Base-by-base conservation (phyloP, 2,797 vertebrate genomes). In the Brotula barbata region DNA sequence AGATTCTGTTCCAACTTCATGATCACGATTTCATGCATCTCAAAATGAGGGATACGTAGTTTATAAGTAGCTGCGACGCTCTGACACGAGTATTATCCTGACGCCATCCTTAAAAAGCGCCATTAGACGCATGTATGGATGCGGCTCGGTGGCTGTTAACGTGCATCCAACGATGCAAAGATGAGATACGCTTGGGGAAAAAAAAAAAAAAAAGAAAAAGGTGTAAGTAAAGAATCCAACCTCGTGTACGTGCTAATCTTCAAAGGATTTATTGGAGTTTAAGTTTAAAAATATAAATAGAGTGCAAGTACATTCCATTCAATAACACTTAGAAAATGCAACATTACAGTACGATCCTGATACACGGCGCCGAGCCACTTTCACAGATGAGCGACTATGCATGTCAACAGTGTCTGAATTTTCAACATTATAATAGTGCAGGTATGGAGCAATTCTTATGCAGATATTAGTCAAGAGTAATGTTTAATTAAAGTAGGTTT, bases 11-110 rank as follows among this genome's bases (percentile, higher is more conserved):
- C 87, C 84, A 78, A 91, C 85, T 91, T 91, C 87, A 84, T 82
- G 87, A 87, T 89, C 88, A 89, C 85, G 73, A 90, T 91, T 92
- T 92, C 88, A 91, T 85, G 90, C 90, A 83, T 91, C 80, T 92
- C 89, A 90, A 90, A 89, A 80, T 83, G 86, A 88, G 78, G 47
- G 80, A 87, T 74, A 47, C 84, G 81, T 72, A 71, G 77, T 81
- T 84, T 82, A 20, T 72, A 86, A 86, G 85, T 64, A 77, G 87
- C 75, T 43, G 78, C 36, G 41, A 75, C 68, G 68, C 79, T 88
- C 85, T 82, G 88, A 88, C 61, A 76, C 3, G 73, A 71, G 71
- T 75, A 89, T 88, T 78, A 89, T 88, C 79, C 63, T 68, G 81
- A 90, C 70, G 74, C 65, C 33, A 40, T 72, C 52, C 66, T 70